These are phyloP conservation scores for Theristicus caerulescens DNA, from an alignment of 2,113 vertebrate species.

Conservation along the genomic window DNA sequence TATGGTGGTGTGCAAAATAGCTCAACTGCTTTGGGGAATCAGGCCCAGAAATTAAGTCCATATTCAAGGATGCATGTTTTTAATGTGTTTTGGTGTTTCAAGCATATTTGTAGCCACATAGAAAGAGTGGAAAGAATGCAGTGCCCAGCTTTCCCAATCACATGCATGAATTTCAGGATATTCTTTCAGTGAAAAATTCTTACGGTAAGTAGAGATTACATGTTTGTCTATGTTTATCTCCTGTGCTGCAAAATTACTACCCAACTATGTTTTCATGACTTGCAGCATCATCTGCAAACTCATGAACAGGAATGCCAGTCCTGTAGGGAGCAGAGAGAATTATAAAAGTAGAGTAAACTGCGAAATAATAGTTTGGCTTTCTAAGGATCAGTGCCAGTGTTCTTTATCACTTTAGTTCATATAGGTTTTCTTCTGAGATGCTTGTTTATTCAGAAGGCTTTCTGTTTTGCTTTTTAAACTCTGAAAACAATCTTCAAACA, in stretches of 20 bases:
- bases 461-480: not conserved
- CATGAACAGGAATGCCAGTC: not conserved
- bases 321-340: not conserved
- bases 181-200: not conserved
- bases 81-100: not conserved
- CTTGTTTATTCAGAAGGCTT: not conserved
- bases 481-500: not conserved
- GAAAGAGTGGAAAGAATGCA: not conserved
- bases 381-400: not conserved
- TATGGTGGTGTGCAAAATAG: not conserved
- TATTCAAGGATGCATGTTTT: not conserved
- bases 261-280: not conserved
- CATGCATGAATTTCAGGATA: not conserved
- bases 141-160: not conserved
- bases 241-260: not conserved
- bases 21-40: not conserved
- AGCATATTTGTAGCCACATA: not conserved
- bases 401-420: not conserved
- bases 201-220: not conserved
- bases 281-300: not conserved
- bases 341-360: not conserved
- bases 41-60: not conserved
- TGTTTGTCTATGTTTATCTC: not conserved
- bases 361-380: not conserved
- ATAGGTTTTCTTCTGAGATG: not conserved